Base-by-base conservation (phyloP, 2,797 vertebrate genomes). In the Merluccius polli region DNA sequence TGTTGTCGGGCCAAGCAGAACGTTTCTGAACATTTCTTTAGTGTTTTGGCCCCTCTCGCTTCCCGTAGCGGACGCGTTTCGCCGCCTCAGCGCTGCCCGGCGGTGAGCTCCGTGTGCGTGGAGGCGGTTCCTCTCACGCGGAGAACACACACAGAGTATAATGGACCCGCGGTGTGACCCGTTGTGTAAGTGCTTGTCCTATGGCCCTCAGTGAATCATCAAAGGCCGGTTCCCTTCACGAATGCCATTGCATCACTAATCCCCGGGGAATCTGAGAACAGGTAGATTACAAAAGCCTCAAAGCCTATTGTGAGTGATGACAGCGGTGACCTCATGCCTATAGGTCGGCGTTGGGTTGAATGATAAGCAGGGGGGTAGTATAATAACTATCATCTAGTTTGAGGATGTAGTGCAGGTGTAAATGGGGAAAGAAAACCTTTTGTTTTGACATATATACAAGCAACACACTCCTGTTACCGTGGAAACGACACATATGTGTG, bases 201-300 rank as follows among this genome's bases (percentile, higher is more conserved):
- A 78, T 82, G 83, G 76, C 81, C 85, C 59, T 69, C 75, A 32
- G 78, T 72, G 77, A 79, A 84, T 86, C 79, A 79, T 78, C 44
- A 75, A 36, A 74, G 76, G 76, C 76, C 65, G 76, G 65, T 77
- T 81, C 32, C 16, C 72, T 85, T 84, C 78, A 76, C 82, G 82
- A 81, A 79, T 27, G 74, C 84, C 81, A 83, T 87, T 63, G 59
- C 75, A 78, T 81, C 83, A 74, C 76, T 79, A 81, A 81, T 72
- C 80, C 84, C 77, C 79, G 27, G 79, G 84, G 84, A 90, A 86
- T 89, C 85, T 82, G 73, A 87, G 86, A 79, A 82, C 82, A 81
- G 86, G 86, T 89, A 83, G 82, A 85, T 83, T 79, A 86, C 82
- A 86, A 85, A 87, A 74, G 81, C 33, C 80, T 81, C 78, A 21